Evolutionary conservation across 2,888 invertebrate genomes (phyloP), one percentile per base, ranked within the genome.

Genomic region (Lycophotia porphyrea): DNA sequence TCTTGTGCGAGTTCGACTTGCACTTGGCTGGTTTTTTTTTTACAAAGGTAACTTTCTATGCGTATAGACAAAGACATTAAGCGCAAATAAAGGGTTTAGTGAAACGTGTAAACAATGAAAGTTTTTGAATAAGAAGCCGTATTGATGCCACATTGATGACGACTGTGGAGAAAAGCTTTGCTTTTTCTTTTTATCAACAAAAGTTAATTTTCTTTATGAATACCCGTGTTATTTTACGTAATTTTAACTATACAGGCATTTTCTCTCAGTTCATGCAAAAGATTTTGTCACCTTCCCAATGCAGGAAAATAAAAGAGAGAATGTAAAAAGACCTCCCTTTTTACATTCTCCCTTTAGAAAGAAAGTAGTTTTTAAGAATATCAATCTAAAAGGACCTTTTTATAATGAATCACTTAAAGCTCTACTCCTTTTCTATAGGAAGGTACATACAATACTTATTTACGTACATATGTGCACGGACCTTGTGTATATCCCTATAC

Each of bases 81-180:
- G 13, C 21, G n/a, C 55, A 47, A 63, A 42, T 42, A 55, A 44
- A 42, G 27, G 34, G 15, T 52, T 74, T 24, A 36, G n/a, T 15
- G 47, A 67, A 67, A 47, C 52, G 27, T 60, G 24, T 60, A 58
- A 70, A 55, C 47, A 63, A 63, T 31, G 0, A 67, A 63, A 58
- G 5, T 58, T 61, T 70, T 63, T 13, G 11, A 58, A 49, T 47
- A 75, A 74, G 55, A 58, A 75, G 18, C 63, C 68, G 1, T 49
- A 68, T 13, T n/a, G 70, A 76, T 31, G 58, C 58, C 18, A 8
- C 18, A 21, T 67, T 47, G 34, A 58, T 65, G 44, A 47, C 31
- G 55, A 44, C n/a, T 39, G 15, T 27, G 31, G 5, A 15, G 60
- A 34, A 71, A 78, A 31, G n/a, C 52, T n/a, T 47, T 42, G 18